phyloP scores from a whole-genome alignment of 1,140 invertebrate species.

The Atta cephalotes region DNA sequence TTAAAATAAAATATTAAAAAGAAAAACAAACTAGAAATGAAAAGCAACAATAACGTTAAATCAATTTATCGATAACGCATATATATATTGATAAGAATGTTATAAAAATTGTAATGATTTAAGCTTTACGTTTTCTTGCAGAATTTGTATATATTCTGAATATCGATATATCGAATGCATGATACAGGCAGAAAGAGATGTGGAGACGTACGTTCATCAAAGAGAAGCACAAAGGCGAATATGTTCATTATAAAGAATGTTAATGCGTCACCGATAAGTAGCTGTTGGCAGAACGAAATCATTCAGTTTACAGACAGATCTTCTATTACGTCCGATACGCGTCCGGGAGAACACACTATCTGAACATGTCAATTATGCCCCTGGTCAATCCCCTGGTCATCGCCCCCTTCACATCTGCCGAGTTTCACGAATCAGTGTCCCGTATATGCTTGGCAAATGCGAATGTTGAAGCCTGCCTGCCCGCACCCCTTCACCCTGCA shows the following conservation, averaged over 20 bases:
- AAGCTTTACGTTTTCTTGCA: neutral
- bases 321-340: constrained; percentile 70
- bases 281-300: constrained; percentile 43
- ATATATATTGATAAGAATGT: neutral
- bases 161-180: too few species aligned
- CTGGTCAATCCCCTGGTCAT: constrained; percentile 72
- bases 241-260: constrained; percentile 15
- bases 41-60: neutral
- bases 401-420: constrained; percentile 70
- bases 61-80: neutral
- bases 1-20: constrained; percentile 16
- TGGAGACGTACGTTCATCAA: neutral
- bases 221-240: neutral
- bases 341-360: constrained; percentile 72
- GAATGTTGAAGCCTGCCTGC: constrained; percentile 63
- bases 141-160: neutral
- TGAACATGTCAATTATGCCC: constrained; percentile 75
- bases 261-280: constrained; percentile 50
- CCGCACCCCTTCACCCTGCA: neutral
- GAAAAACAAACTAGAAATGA: neutral
- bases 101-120: neutral
- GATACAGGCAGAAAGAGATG: neutral
- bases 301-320: constrained; percentile 60
- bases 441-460: constrained; percentile 64
- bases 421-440: constrained; percentile 70